These are phyloP conservation scores for Mus minutoides DNA, from an alignment of 2,797 vertebrate species.

Conservation along the genomic window DNA sequence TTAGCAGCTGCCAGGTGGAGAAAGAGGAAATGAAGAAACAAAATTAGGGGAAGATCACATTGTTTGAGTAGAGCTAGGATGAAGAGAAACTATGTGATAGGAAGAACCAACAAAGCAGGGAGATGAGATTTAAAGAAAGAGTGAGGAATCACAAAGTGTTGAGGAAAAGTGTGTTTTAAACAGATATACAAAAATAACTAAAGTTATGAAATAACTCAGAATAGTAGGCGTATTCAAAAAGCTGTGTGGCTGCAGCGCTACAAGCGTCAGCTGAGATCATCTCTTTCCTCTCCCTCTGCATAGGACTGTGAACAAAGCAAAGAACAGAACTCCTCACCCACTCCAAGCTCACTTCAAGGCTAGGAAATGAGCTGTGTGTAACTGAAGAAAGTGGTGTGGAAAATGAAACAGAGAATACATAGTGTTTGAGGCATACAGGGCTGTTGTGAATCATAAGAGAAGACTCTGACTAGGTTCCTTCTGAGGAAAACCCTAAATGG, in stretches of 20 bases:
- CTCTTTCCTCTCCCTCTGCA: fast-evolving
- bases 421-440: background rate
- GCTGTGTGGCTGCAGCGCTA: background rate
- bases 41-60: fast-evolving
- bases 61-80: background rate
- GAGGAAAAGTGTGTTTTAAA: background rate
- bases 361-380: background rate
- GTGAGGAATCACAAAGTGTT: background rate
- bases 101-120: background rate
- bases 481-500: background rate
- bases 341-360: fast-evolving
- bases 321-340: fast-evolving
- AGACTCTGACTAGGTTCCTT: background rate
- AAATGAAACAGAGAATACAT: background rate
- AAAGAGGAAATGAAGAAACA: background rate
- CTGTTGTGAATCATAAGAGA: background rate
- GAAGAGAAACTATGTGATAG: background rate
- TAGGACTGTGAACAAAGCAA: fast-evolving
- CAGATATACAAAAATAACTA: background rate
- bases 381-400: background rate
- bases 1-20: background rate
- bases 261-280: fast-evolving
- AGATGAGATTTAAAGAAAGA: background rate
- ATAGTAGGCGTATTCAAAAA: background rate
- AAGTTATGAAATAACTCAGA: background rate